Conservation (phyloP, 2,888 invertebrate genomes). For the Melinaea menophilus region DNA sequence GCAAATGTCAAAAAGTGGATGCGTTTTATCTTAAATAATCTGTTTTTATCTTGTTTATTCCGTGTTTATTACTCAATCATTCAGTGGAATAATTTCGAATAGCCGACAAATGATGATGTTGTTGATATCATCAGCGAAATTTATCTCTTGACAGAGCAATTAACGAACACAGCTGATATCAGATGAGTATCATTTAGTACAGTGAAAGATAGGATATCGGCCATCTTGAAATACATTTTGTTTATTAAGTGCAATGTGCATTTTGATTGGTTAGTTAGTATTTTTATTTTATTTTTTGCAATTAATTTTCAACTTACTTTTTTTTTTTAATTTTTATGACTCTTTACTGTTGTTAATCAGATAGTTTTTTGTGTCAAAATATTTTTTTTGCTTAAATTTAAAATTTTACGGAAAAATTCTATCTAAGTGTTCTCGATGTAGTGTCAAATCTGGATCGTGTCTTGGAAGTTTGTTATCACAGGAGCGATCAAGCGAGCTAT, state of each 20-base stretch:
- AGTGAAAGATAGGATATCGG: neutral
- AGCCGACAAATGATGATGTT: neutral
- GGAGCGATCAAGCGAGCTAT: constrained; percentile 17
- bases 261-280: too few species aligned
- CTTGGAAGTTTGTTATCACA: constrained; percentile 9
- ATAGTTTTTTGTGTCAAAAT: too few species aligned
- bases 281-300: too few species aligned
- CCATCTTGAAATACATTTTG: too few species aligned
- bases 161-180: constrained; percentile 1
- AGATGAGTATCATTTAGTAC: neutral
- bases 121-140: neutral
- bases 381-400: too few species aligned
- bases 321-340: too few species aligned
- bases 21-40: neutral
- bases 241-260: too few species aligned
- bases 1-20: too few species aligned
- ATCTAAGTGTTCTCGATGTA: neutral
- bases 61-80: neutral
- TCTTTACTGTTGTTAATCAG: too few species aligned
- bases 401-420: too few species aligned
- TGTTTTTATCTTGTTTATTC: neutral
- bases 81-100: neutral
- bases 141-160: constrained; percentile 5
- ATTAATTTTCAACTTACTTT: too few species aligned
- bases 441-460: neutral